Evolutionary conservation across 2,888 invertebrate species (phyloP).

Genomic region (Holacanthella duospinosa): DNA sequence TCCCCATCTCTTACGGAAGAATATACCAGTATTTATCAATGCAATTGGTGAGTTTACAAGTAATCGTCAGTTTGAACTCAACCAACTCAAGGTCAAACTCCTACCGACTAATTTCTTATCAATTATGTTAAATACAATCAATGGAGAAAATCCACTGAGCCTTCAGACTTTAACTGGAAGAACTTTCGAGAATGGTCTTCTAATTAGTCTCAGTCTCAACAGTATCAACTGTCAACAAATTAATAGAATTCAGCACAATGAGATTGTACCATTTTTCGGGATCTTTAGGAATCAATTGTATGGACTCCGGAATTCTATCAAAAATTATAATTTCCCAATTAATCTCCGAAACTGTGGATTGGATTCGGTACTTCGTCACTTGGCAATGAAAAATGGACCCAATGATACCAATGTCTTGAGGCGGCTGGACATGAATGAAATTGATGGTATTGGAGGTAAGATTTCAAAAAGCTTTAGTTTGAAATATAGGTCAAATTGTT

Average conservation of each 20-base stretch:
- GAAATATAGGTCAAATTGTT: background rate
- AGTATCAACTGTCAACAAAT: constrained; percentile 33
- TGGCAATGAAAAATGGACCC: constrained; percentile 21
- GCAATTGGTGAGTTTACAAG: constrained; percentile 34
- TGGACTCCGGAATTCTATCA: constrained; percentile 15
- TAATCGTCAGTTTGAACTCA: constrained; percentile 26
- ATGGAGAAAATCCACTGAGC: constrained; percentile 12
- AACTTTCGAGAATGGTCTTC: constrained; percentile 25
- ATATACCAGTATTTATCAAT: constrained; percentile 29
- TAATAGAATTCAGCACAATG: constrained; percentile 20
- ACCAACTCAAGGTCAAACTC: constrained; percentile 20
- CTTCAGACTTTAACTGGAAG: constrained; percentile 26
- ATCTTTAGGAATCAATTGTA: constrained; percentile 28
- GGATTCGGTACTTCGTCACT: constrained; percentile 25
- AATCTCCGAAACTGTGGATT: constrained; percentile 29
- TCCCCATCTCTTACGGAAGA: constrained; percentile 23
- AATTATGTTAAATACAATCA: constrained; percentile 28
- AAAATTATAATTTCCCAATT: constrained; percentile 21
- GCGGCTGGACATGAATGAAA: constrained; percentile 24
- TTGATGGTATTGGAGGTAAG: constrained; percentile 30
- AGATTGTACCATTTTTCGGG: constrained; percentile 24
- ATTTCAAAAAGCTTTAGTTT: background rate
- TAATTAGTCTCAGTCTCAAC: constrained; percentile 28
- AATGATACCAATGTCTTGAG: constrained; percentile 20
- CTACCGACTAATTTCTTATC: constrained; percentile 25